phyloP scores from a whole-genome alignment of 2,888 invertebrate species.

The Stomorhina lunata region DNA sequence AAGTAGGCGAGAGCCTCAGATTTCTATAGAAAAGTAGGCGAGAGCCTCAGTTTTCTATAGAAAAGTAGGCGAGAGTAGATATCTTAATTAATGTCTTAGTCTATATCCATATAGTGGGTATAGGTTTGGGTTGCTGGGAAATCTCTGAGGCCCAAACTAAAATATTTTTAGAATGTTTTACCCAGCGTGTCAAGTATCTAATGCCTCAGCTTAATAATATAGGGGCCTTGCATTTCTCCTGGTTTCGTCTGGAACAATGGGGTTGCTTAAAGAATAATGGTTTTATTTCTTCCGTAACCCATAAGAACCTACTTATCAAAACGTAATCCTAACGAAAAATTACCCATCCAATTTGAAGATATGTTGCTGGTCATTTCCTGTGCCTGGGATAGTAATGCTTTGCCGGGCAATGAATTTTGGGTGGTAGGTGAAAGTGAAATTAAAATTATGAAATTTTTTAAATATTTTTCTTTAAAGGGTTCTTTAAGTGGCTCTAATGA shows the following conservation, averaged over 20 bases:
- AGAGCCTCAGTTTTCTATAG: no score
- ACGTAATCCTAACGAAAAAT: constrained; percentile 81
- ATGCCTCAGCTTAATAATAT: constrained; percentile 81
- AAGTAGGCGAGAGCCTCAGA: no score
- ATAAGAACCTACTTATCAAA: constrained; percentile 80
- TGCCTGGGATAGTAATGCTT: constrained; percentile 85
- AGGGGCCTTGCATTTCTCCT: constrained; percentile 84
- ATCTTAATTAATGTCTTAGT: no score
- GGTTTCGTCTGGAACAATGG: constrained; percentile 80
- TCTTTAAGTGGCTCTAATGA: constrained; percentile 80
- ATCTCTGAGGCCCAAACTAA: constrained; percentile 82
- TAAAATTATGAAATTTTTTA: neutral
- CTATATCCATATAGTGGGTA: constrained; percentile 83
- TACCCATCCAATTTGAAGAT: constrained; percentile 78
- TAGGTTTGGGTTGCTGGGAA: constrained; percentile 84
- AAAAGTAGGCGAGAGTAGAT: no score
- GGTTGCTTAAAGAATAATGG: constrained; percentile 80
- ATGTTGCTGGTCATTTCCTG: constrained; percentile 83
- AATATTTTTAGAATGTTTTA: constrained; percentile 83
- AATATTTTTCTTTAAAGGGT: no score
- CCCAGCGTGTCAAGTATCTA: constrained; percentile 81
- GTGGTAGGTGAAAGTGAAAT: constrained; percentile 73
- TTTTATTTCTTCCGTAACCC: constrained; percentile 59
- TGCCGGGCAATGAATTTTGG: constrained; percentile 87
- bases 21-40: no score